Base-by-base conservation (phyloP, 1,140 invertebrate genomes). In the Panagrolaimus sp. region DNA sequence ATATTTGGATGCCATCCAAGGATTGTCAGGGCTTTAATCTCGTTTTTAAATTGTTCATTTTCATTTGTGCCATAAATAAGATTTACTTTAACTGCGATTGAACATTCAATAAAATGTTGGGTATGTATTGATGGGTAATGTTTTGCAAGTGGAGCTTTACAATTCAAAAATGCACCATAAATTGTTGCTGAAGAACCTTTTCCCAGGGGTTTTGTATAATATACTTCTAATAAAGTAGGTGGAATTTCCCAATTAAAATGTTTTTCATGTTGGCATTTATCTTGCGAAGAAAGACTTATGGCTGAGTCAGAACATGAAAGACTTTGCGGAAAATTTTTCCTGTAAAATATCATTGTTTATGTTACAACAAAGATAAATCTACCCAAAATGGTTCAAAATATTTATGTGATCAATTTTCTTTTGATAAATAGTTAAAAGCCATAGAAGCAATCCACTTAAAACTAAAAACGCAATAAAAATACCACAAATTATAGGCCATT, bases 1-100 rank as follows among this genome's bases (percentile, higher is more conserved):
- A 57, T 57, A 16, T 57, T 57, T 27, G 11, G 51, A 23, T 57
- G 51, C 51, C 51, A 57, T 57, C 27, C 51, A 11, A 57, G n/a
- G 11, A 25, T 13, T 16, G 27, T 4, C 14, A 57, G 8, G 4
- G 51, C 11, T 57, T 20, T 57, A 57, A 57, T 20, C n/a, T 57
- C 51, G 20, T 57, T 57, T 23, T 20, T 16, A 20, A 57, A 27
- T 20, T 20, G 20, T 16, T 57, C 51, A 57, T 57, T 27, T 2
- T 57, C 27, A 27, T 57, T 14, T 0, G 13, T 11, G 5, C 51
- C 51, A 27, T 25, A 57, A 57, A 27, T 27, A 0, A n/a, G 51
- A 2, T 20, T 25, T 0, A 27, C 27, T 57, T 57, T 57, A 27
- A 57, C n/a, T 20, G 51, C 51, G 8, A 57, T 16, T 20, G 51